Base-by-base conservation (phyloP, 1,140 invertebrate genomes). In the Polyergus mexicanus region DNA sequence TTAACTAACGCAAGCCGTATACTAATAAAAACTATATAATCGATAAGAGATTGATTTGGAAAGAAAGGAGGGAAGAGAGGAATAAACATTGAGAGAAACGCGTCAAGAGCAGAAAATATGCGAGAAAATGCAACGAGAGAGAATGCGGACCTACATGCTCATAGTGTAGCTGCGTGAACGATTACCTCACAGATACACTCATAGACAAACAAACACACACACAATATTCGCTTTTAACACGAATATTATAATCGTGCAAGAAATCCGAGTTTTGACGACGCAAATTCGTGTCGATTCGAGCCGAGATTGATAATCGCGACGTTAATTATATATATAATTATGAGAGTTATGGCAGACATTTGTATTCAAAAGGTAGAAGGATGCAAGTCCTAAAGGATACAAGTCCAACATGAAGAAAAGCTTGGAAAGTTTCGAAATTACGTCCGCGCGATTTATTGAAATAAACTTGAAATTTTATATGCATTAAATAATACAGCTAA, bases 151-250 rank as follows among this genome's bases (percentile, higher is more conserved):
- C 47, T 80, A 80, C 32, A 69, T 80, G 65, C 77, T 80, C 77
- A 80, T 13, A 38, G 63, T 74, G 78, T 68, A 54, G 65, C 32
- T 83, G 68, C 68, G 78, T 83, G 78, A 83, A 83, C 44, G 68
- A 83, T 83, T 74, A 83, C 78, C 68, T 83, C 78, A 83, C 68
- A 68, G 28, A 66, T 47, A 72, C 78, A 81, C 13, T 56, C 76
- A 38, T 44, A 80, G 16, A 80, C 32, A 22, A 22, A 56, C 22
- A 66, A 2, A 22, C 6, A 22, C 47, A n/a, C 25, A 16, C 22
- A 62, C 25, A 25, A 62, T 13, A 41, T 22, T 22, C 35, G 16
- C 38, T 32, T 41, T 76, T 35, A 35, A 63, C 58, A 62, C 35
- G 38, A 25, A 51, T 68, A 78, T 65, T 41, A 66, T 66, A 54